phyloP scores from a whole-genome alignment of 1,140 invertebrate species.

The Eumaeus atala region DNA sequence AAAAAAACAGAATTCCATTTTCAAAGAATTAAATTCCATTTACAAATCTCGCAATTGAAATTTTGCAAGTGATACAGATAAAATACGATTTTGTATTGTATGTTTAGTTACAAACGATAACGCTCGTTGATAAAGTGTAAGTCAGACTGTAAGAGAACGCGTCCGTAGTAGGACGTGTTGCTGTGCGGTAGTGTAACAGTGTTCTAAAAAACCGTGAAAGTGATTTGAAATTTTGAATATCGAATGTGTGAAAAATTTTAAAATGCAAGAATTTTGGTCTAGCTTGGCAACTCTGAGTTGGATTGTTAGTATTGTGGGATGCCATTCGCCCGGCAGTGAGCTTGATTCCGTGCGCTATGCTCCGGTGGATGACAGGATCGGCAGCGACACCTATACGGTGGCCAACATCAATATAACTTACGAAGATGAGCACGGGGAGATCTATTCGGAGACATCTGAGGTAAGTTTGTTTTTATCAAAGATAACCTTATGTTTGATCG shows the following conservation, averaged over 20 bases:
- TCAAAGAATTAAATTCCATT: slow-evolving; percentile 4
- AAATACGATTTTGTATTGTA: slow-evolving; percentile 36
- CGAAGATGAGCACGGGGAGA: slow-evolving; percentile 52
- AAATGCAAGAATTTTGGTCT: slow-evolving; percentile 57
- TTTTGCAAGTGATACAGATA: slow-evolving; percentile 39
- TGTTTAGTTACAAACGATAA: slow-evolving; percentile 42
- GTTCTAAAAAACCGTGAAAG: slow-evolving; percentile 25
- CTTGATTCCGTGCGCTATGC: slow-evolving; percentile 50
- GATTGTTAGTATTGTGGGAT: slow-evolving; percentile 45
- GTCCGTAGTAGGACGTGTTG: slow-evolving; percentile 32
- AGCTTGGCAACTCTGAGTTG: slow-evolving; percentile 47
- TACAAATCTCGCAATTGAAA: not conserved
- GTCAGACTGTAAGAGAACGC: slow-evolving; percentile 31
- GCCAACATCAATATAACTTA: slow-evolving; percentile 63
- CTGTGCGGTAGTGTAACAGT: slow-evolving; percentile 25
- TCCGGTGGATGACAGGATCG: slow-evolving; percentile 44
- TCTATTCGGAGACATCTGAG: slow-evolving; percentile 57
- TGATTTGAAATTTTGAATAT: slow-evolving; percentile 30
- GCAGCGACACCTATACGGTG: slow-evolving; percentile 48
- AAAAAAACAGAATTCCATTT: not conserved
- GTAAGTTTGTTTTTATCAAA: slow-evolving; percentile 30
- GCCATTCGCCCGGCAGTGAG: slow-evolving; percentile 51
- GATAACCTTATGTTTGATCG: no score
- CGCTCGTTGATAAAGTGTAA: slow-evolving; percentile 21
- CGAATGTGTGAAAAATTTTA: slow-evolving; percentile 38